phyloP scores from a whole-genome alignment of 2,113 vertebrate species.

The Cyphotilapia sp. region DNA sequence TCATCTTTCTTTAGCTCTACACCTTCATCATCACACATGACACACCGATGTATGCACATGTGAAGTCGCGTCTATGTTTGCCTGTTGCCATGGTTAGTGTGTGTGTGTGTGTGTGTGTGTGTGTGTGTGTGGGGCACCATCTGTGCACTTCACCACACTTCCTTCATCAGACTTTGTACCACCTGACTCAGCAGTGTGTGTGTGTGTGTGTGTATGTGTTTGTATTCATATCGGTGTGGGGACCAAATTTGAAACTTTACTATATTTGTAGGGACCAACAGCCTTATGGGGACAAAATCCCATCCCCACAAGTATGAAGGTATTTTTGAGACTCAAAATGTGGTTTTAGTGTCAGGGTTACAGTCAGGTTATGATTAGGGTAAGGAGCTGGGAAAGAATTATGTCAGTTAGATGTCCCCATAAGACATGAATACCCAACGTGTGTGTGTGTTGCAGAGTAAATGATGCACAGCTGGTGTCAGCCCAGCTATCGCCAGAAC shows the following conservation, averaged over 20 bases:
- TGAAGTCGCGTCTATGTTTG: background rate
- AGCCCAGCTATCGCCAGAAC: background rate
- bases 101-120: background rate
- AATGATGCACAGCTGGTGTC: background rate
- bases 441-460: background rate
- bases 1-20: background rate
- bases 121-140: background rate
- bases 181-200: slow-evolving; percentile 19
- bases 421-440: background rate
- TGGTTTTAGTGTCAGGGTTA: background rate
- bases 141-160: background rate
- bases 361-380: background rate
- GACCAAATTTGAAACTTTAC: background rate
- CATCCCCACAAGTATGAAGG: background rate
- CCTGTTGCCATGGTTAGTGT: background rate
- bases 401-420: background rate
- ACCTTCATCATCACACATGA: background rate
- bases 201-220: background rate
- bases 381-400: background rate
- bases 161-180: background rate
- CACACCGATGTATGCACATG: background rate
- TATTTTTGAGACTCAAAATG: background rate
- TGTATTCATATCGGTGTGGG: background rate
- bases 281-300: fast-evolving
- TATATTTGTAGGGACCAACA: background rate